Evolutionary conservation across 1,140 invertebrate species (phyloP), one percentile per base, ranked within the genome.

Genomic region (Psilanteris sp.): DNA sequence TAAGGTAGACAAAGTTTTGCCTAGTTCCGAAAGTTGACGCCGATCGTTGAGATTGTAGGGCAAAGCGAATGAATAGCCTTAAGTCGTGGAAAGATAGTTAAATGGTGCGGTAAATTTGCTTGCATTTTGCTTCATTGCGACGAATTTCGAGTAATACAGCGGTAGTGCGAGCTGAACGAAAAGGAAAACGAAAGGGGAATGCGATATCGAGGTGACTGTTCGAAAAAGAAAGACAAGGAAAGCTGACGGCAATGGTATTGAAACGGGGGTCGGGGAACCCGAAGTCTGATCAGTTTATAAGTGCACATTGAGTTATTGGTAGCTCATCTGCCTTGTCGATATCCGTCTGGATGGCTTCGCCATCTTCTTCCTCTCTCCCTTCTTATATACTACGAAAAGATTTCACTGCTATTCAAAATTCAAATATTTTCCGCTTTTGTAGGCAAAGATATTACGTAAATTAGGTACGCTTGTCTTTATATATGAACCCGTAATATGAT

Each of bases 271-370:
- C 70, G 61, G 77, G 43, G 70, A 59, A 57, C 52, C 66, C 67
- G 66, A 77, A 80, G 82, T 85, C 82, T 85, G 83, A 83, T 83
- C 82, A 84, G 83, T 85, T 84, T 85, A n/a, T n/a, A n/a, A n/a
- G n/a, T n/a, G n/a, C n/a, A n/a, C n/a, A n/a, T n/a, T n/a, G n/a
- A n/a, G n/a, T n/a, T n/a, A n/a, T n/a, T n/a, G n/a, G n/a, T n/a
- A n/a, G n/a, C 82, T 84, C 82, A 84, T 85, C 82, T 84, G 77
- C 79, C 78, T 67, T 72, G 78, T 82, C 83, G 79, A 85, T 84
- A 85, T 84, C 80, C 79, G 76, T 62, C 75, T 83, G 79, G 78
- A 83, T 82, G 81, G 78, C 78, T 83, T 76, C 73, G 64, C 31
- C 72, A 54, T 78, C 57, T 76, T 79, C 67, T n/a, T 37, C 29